These are phyloP conservation scores for Drosophila hydei DNA, from an alignment of 1,140 invertebrate genomes.

Conservation along the genomic window DNA sequence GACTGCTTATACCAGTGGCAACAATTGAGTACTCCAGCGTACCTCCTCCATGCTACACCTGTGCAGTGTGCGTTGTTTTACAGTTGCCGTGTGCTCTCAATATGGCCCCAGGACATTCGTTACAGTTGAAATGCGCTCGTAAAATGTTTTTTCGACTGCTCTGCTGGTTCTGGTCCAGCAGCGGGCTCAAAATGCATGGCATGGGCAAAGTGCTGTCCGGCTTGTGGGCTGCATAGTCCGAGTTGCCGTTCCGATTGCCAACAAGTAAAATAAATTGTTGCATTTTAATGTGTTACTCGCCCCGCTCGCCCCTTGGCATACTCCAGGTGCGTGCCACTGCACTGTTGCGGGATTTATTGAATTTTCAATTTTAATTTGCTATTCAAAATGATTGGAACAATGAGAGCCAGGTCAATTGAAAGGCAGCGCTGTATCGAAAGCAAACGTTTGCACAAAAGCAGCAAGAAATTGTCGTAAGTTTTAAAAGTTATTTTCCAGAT, in stretches of 20 bases:
- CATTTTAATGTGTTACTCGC: slow-evolving; percentile 71
- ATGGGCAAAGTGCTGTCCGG: slow-evolving; percentile 12
- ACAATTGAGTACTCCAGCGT: slow-evolving; percentile 32
- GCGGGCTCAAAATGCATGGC: slow-evolving; percentile 39
- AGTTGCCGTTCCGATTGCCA: slow-evolving; percentile 42
- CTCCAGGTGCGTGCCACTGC: slow-evolving; percentile 47
- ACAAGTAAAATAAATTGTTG: slow-evolving; percentile 82
- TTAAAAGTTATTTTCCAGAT: no score
- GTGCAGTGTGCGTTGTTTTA: slow-evolving; percentile 12
- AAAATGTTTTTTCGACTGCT: slow-evolving; percentile 72
- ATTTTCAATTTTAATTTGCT: slow-evolving; percentile 80
- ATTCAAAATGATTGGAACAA: slow-evolving; percentile 45
- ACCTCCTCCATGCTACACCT: neutral
- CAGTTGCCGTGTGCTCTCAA: slow-evolving; percentile 36
- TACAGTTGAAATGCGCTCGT: slow-evolving; percentile 81
- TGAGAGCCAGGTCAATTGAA: neutral
- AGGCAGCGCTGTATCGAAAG: neutral
- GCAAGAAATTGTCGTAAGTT: slow-evolving; percentile 13
- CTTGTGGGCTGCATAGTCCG: neutral
- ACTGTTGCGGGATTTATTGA: slow-evolving; percentile 69
- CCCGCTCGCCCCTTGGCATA: slow-evolving; percentile 17
- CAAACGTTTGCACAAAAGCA: slow-evolving; percentile 8
- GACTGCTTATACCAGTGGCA: slow-evolving; percentile 7
- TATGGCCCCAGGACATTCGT: slow-evolving; percentile 74
- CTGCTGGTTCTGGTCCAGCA: slow-evolving; percentile 23